Evolutionary conservation across 1,140 invertebrate genomes (phyloP).

Genomic region (Leptopilina clavipes): DNA sequence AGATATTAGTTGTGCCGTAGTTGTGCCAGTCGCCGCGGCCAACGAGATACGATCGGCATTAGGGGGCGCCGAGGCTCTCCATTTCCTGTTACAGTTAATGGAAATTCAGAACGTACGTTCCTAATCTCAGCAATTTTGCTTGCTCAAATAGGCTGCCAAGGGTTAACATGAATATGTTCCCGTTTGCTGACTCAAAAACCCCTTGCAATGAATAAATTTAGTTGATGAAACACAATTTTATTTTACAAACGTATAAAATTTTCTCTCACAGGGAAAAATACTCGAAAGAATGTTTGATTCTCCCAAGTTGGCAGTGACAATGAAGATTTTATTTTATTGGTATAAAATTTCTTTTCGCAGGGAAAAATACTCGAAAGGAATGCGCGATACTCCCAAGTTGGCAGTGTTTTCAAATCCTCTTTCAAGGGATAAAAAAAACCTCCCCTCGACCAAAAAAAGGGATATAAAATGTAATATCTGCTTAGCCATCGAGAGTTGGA

Average conservation of each 20-base stretch:
- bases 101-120: constrained; percentile 70
- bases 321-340: no score
- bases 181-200: background rate
- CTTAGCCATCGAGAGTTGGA: background rate
- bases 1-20: constrained; percentile 71
- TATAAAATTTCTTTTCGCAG: no score
- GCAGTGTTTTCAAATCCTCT: background rate
- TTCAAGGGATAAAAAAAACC: background rate
- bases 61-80: constrained; percentile 59
- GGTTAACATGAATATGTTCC: constrained; percentile 29
- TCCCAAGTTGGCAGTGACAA: no score
- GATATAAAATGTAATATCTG: background rate
- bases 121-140: constrained; percentile 71
- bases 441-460: background rate
- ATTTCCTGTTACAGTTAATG: constrained; percentile 73
- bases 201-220: constrained; percentile 51
- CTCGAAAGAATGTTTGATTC: no score
- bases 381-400: no score
- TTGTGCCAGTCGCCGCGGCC: constrained; percentile 59
- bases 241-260: no score
- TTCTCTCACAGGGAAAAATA: no score
- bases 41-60: constrained; percentile 71
- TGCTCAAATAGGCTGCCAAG: constrained; percentile 55
- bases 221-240: constrained; percentile 31
- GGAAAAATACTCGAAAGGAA: no score